These are phyloP conservation scores for Amblyraja radiata DNA, from an alignment of 2,797 vertebrate species.

Conservation along the genomic window DNA sequence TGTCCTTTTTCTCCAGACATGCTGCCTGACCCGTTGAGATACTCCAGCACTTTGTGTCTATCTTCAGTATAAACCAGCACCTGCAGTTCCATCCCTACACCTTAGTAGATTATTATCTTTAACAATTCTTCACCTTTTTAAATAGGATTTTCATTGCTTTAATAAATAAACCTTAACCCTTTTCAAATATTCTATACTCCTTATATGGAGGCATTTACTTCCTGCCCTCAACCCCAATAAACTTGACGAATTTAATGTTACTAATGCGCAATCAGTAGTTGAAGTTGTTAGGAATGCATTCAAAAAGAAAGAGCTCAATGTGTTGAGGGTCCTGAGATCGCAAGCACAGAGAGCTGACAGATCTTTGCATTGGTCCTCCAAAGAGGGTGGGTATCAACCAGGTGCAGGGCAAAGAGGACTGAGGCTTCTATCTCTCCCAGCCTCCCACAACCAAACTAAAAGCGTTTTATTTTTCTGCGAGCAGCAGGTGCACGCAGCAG, in stretches of 20 bases:
- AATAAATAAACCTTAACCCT: background rate
- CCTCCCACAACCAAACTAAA: background rate
- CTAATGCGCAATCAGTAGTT: background rate
- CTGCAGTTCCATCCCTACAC: too few species aligned
- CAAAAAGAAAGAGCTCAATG: background rate
- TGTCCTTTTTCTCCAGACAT: too few species aligned
- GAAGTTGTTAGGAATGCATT: too few species aligned
- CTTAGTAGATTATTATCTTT: too few species aligned
- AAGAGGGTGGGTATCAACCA: too few species aligned
- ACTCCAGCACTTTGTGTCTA: too few species aligned
- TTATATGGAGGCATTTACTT: background rate
- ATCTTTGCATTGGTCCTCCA: background rate
- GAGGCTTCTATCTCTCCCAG: background rate
- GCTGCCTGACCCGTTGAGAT: too few species aligned
- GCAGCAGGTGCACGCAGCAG: conserved; percentile 8
- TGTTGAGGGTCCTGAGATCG: background rate
- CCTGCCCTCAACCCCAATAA: background rate
- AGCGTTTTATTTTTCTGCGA: background rate
- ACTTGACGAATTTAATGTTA: background rate
- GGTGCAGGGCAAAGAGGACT: background rate
- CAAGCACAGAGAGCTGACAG: background rate
- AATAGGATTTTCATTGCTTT: background rate
- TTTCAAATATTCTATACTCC: background rate
- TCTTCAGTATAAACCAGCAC: too few species aligned
- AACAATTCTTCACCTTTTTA: background rate